Conservation (phyloP, 2,113 vertebrate genomes). For the Cephalopterus ornatus region DNA sequence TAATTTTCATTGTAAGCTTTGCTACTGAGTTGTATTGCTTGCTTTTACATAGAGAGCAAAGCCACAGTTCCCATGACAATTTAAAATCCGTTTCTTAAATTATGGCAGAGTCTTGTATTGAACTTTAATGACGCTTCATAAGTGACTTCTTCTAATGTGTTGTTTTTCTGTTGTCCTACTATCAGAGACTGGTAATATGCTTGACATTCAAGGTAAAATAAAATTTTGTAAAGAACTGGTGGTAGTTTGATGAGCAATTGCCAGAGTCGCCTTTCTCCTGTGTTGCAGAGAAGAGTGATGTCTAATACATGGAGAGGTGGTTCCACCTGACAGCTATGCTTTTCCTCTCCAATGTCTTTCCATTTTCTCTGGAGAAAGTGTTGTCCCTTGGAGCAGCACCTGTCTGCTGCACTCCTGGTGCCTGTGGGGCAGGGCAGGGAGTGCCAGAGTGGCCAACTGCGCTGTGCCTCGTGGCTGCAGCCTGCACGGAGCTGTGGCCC, state of each 20-base stretch:
- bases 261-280: background rate
- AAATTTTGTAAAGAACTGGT: constrained; percentile 58
- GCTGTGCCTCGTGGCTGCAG: background rate
- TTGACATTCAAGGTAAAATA: constrained; percentile 74
- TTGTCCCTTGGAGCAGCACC: background rate
- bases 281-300: background rate
- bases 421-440: background rate
- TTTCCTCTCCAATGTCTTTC: background rate
- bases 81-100: constrained; percentile 52
- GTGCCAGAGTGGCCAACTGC: background rate
- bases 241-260: background rate
- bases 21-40: constrained; percentile 33
- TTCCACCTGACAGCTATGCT: background rate
- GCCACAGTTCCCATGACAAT: constrained; percentile 7
- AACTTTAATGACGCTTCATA: constrained; percentile 8
- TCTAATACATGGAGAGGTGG: background rate
- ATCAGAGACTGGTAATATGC: constrained; percentile 46
- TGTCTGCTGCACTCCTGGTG: background rate
- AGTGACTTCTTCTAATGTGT: constrained; percentile 35
- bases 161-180: constrained; percentile 41
- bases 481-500: background rate
- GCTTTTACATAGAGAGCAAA: constrained; percentile 21
- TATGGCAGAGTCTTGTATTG: constrained; percentile 54
- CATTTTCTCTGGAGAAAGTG: background rate
- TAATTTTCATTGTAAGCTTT: constrained; percentile 63